A percentile compares a stretch with the other conserved stretches of the same genome.
Evolutionary conservation across 2,888 invertebrate genomes (phyloP).

Genomic region (Apodemia zela): DNA sequence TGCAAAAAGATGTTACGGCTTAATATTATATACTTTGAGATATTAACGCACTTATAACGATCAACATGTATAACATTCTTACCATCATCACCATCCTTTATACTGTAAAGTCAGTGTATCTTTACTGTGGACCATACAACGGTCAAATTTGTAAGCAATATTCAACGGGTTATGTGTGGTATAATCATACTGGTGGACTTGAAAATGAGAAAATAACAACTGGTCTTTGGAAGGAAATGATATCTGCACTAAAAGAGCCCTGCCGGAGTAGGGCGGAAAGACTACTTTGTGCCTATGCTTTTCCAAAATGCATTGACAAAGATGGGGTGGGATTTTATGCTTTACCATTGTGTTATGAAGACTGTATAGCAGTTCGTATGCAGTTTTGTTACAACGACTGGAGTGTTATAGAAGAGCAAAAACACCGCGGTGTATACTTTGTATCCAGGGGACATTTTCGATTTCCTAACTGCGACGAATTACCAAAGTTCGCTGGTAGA

Average conservation of each 20-base stretch:
- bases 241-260: constrained; percentile 88
- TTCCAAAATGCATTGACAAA: constrained; percentile 90
- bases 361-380: constrained; percentile 94
- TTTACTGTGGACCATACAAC: constrained; percentile 93
- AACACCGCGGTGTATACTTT: constrained; percentile 87
- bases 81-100: constrained; percentile 56
- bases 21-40: constrained; percentile 50
- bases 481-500: constrained; percentile 86
- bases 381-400: constrained; percentile 96
- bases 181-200: constrained; percentile 86
- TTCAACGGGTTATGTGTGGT: constrained; percentile 87
- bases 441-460: constrained; percentile 92
- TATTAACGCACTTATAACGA: constrained; percentile 50
- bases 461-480: constrained; percentile 90
- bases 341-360: constrained; percentile 94
- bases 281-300: constrained; percentile 94
- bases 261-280: constrained; percentile 94
- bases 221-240: constrained; percentile 92
- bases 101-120: constrained; percentile 71
- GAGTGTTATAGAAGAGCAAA: constrained; percentile 94
- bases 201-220: constrained; percentile 92
- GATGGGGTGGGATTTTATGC: constrained; percentile 82
- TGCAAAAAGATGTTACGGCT: constrained; percentile 53
- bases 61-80: constrained; percentile 55
- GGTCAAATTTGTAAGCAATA: constrained; percentile 89